Base-by-base conservation (phyloP, 1,140 invertebrate genomes). In the Sitophilus oryzae region DNA sequence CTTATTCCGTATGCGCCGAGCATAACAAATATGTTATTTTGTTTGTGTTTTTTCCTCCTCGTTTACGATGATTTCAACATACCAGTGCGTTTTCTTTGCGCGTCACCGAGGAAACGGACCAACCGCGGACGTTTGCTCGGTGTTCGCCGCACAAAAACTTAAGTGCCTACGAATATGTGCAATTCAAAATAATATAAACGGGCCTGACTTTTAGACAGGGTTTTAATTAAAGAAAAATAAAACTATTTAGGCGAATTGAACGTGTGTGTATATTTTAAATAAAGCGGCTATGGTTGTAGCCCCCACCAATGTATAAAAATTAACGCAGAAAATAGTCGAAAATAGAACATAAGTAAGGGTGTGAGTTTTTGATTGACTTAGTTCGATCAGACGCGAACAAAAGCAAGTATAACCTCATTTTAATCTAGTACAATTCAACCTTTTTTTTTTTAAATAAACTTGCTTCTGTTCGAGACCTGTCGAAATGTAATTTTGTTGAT, bases 161-260 rank as follows among this genome's bases (percentile, higher is more conserved):
- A 69, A 69, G 67, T 69, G 67, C 67, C 67, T 69, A 63, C 65
- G 58, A 56, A 66, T 51, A 65, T 64, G 64, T 69, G 67, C 67
- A 69, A 69, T 69, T 69, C 53, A 58, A 61, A 60, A 61, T 57
- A 54, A 59, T 54, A 30, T 46, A 47, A 52, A 40, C 38, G 67
- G 67, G 67, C 67, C 67, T 68, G 67, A 69, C 65, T 66, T 53
- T 63, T 65, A 63, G 63, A 67, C 66, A 67, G 66, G 66, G 66
- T 67, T 67, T 61, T 59, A 60, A 62, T 55, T n/a, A n/a, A n/a
- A n/a, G n/a, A n/a, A n/a, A n/a, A n/a, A n/a, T n/a, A n/a, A n/a
- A n/a, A 56, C 59, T 50, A 51, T 63, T 61, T 59, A 61, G 61
- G 54, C 52, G 59, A 63, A 61, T 59, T 54, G 54, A 61, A 61